Evolutionary conservation across 1,140 invertebrate genomes (phyloP), one percentile per base, ranked within the genome.

Genomic region (Protaetia brevitarsis): DNA sequence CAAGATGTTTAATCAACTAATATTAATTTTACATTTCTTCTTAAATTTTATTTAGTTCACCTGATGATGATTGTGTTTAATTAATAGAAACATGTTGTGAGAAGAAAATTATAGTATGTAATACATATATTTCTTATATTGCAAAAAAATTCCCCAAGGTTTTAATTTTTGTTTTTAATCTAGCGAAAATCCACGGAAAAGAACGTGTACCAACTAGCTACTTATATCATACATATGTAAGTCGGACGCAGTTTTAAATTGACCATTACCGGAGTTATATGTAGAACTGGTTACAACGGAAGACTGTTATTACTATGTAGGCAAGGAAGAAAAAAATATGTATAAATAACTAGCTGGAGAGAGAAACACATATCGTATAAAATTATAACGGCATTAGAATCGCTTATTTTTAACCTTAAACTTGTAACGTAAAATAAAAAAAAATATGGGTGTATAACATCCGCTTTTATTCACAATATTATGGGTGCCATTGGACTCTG

Each of bases 311-410:
- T 45, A 16, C 41, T 45, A n/a, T n/a, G n/a, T n/a, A n/a, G n/a
- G n/a, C n/a, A n/a, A n/a, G n/a, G n/a, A n/a, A n/a, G n/a, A n/a
- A n/a, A n/a, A n/a, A n/a, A n/a, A n/a, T n/a, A n/a, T n/a, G n/a
- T n/a, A n/a, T n/a, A n/a, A n/a, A n/a, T n/a, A n/a, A n/a, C n/a
- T n/a, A n/a, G n/a, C n/a, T n/a, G n/a, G n/a, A 7, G n/a, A 19
- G 8, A 45, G 23, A 37, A 37, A 45, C 19, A 19, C 10, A 21
- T 13, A 45, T 45, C 41, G 23, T 45, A 21, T 45, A 45, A 45
- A 45, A 45, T 45, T 45, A 45, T 45, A 45, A 45, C 41, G 41
- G 41, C n/a, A 45, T 19, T 45, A 45, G 41, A 45, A 45, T 45
- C 41, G 13, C 41, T 13, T 19, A 45, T 45, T 45, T 45, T 45